Percentiles rank a stretch among this genome's conserved stretches.
phyloP scores from a whole-genome alignment of 2,797 vertebrate species.

The Danionella dracula region DNA sequence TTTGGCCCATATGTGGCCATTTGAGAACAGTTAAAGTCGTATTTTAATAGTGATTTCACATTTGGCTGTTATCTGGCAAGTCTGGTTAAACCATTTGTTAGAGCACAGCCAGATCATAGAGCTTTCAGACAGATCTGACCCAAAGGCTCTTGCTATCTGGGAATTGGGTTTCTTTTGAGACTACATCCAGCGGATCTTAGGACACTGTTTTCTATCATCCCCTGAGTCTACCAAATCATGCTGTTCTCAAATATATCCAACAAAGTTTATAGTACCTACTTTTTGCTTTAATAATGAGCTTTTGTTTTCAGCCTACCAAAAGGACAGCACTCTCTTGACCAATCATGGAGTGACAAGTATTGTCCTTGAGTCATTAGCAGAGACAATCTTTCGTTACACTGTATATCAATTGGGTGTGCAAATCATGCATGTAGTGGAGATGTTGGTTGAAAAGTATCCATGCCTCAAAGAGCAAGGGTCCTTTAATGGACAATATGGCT shows the following conservation, averaged over 20 bases:
- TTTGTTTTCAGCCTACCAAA: slow-evolving; percentile 33
- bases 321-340: slow-evolving; percentile 26
- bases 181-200: neutral
- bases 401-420: slow-evolving; percentile 29
- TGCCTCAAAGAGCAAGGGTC: slow-evolving; percentile 38
- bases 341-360: slow-evolving; percentile 35
- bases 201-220: slow-evolving; percentile 19
- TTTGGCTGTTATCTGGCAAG: too few relatives aligned
- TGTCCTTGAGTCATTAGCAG: slow-evolving; percentile 40
- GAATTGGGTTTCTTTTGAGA: neutral
- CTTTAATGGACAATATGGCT: slow-evolving; percentile 32
- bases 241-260: slow-evolving; percentile 28
- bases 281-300: slow-evolving; percentile 34
- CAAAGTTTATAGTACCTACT: slow-evolving; percentile 18
- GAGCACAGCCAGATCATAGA: too few relatives aligned
- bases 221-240: slow-evolving; percentile 23
- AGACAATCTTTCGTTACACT: slow-evolving; percentile 38
- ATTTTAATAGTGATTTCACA: too few relatives aligned
- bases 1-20: neutral
- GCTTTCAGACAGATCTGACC: too few relatives aligned
- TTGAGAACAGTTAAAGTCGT: too few relatives aligned
- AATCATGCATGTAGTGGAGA: slow-evolving; percentile 31
- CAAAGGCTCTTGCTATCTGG: too few relatives aligned
- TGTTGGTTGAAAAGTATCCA: slow-evolving; percentile 27
- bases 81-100: too few relatives aligned